phyloP scores from a whole-genome alignment of 2,888 invertebrate genomes.

The Mythimna vitellina region DNA sequence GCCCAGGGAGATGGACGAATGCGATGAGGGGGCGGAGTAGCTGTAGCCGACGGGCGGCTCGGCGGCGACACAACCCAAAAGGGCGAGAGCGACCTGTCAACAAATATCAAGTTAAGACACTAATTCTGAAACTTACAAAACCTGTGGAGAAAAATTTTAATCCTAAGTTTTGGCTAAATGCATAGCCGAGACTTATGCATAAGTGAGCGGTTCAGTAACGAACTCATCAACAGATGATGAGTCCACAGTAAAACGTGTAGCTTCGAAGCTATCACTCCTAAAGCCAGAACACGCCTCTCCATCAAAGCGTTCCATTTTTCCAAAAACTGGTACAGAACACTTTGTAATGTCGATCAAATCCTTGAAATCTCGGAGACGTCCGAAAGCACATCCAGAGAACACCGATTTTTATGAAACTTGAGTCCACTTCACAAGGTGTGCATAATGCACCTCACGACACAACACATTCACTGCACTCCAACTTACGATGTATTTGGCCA shows the following conservation, averaged over 20 bases:
- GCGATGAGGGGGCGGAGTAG: constrained; percentile 83
- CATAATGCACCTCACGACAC: constrained; percentile 54
- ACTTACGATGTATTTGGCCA: constrained; percentile 90
- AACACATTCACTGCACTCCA: constrained; percentile 84
- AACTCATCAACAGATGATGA: constrained; percentile 4
- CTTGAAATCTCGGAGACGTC: constrained; percentile 21
- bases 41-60: constrained; percentile 95
- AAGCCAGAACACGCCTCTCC: constrained; percentile 18
- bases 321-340: constrained; percentile 41
- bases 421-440: constrained; percentile 49
- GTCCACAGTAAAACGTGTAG: constrained; percentile 26
- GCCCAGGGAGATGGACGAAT: constrained; percentile 90
- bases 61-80: constrained; percentile 94
- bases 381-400: constrained; percentile 40
- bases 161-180: background rate
- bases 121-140: constrained; percentile 15
- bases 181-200: background rate
- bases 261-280: constrained; percentile 55
- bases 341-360: constrained; percentile 33
- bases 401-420: constrained; percentile 38
- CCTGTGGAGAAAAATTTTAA: constrained; percentile 33
- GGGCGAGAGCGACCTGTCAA: constrained; percentile 92
- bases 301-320: constrained; percentile 21
- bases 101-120: constrained; percentile 42
- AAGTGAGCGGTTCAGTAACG: background rate